Evolutionary conservation across 2,797 vertebrate species (phyloP), one percentile per base, ranked within the genome.

Genomic region (Catamblyrhynchus diadema): DNA sequence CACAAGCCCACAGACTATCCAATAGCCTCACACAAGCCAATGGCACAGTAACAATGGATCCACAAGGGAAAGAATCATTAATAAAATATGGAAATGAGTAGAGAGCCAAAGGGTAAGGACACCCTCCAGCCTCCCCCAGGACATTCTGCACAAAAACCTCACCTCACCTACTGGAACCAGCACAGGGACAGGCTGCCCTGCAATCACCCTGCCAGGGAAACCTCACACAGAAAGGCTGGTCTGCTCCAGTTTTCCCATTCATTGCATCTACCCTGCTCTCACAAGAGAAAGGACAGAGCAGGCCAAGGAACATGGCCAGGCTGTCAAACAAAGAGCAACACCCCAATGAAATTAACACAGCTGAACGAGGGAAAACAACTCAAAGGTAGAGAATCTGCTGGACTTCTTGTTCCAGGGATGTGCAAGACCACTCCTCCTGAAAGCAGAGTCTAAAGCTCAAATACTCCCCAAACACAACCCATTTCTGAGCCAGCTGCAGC

Each of bases 41-140:
- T 0, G 0, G 50, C 32, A 28, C 1, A 9, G 35, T 2, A 74
- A 75, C 42, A 44, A 19, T 6, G 12, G 2, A 2, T 32, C 83
- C 75, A 30, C 4, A 1, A 32, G 15, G 24, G 18, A 82, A 73
- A 86, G 14, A 22, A n/a, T 39, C 61, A 19, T 66, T 20, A 57
- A 23, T 23, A 1, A 81, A 57, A 22, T 21, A 7, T 15, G 28
- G 16, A 61, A 81, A 45, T 10, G 25, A 70, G 37, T 14, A 24
- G 21, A 86, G 32, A 94, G 21, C n/a, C 70, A 64, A 56, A 72
- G 73, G 42, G 23, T 33, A 60, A 56, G 44, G 37, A 51, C 10
- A 7, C 3, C 22, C 35, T 88, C n/a, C 70, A 72, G 81, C 32
- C 37, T 73, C 51, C 16, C 8, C 22, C 3, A 3, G 35, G 10